Conservation (phyloP, 2,113 vertebrate genomes). For the Cyprinodon variegatus region DNA sequence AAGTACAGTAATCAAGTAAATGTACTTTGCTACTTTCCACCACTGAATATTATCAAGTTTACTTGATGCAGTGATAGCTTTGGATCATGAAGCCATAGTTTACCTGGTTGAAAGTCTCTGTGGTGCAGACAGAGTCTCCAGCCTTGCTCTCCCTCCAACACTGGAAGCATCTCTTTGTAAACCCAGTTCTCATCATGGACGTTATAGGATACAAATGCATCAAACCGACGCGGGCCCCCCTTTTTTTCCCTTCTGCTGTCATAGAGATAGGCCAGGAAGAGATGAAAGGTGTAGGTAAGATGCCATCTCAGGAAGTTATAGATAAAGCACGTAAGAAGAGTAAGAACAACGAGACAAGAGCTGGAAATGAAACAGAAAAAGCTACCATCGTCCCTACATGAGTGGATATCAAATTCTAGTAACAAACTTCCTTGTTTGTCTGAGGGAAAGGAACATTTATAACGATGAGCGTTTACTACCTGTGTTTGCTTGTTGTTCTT, state of each 20-base stretch:
- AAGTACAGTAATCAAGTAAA: too few relatives aligned
- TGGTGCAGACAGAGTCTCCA: conserved; percentile 76
- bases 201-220: conserved; percentile 77
- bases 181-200: conserved; percentile 72
- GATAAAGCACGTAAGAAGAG: conserved; percentile 53
- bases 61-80: not conserved
- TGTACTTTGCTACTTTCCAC: too few relatives aligned
- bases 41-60: not conserved
- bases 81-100: not conserved
- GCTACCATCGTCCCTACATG: conserved; percentile 40
- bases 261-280: conserved; percentile 67
- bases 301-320: conserved; percentile 64
- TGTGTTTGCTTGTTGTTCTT: conserved; percentile 55
- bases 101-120: conserved; percentile 36
- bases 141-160: conserved; percentile 59
- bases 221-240: conserved; percentile 43
- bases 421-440: conserved; percentile 45
- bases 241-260: conserved; percentile 43
- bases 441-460: conserved; percentile 65
- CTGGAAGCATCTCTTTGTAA: conserved; percentile 56
- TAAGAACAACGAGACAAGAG: conserved; percentile 35
- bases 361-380: conserved; percentile 65
- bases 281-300: conserved; percentile 64
- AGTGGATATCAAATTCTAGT: conserved; percentile 50
- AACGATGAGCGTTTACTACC: conserved; percentile 58